Conservation (phyloP, 2,797 vertebrate species). For the Amblyopsis hoosieri region DNA sequence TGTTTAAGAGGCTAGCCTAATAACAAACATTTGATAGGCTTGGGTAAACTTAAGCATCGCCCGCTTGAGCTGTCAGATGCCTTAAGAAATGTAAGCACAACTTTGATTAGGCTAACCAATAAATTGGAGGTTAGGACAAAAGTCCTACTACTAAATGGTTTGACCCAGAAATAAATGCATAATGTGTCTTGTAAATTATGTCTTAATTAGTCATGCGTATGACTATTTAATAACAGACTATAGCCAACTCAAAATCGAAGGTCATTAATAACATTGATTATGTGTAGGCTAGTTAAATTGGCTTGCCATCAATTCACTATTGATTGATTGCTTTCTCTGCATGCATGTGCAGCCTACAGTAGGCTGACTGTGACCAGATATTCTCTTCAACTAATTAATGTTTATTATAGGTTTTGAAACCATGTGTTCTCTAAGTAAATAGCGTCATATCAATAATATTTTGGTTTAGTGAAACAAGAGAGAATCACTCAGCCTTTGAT, state of each 20-base stretch:
- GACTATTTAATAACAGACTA: not conserved
- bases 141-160: no score
- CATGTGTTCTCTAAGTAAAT: constrained; percentile 27
- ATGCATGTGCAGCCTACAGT: constrained; percentile 7
- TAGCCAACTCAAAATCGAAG: constrained; percentile 30
- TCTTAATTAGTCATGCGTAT: not conserved
- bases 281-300: constrained; percentile 5
- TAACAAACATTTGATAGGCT: no score
- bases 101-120: no score
- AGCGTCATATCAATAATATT: constrained; percentile 35
- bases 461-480: constrained; percentile 48
- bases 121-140: no score
- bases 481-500: constrained; percentile 47
- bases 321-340: constrained; percentile 31
- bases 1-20: no score
- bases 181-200: no score
- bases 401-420: constrained; percentile 36
- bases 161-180: no score
- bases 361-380: constrained; percentile 6
- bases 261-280: constrained; percentile 33
- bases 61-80: no score
- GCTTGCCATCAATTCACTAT: constrained; percentile 12
- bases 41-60: no score
- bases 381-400: constrained; percentile 34
- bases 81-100: no score